Percentiles rank a stretch among this genome's conserved stretches.
Conservation (phyloP, 1,140 invertebrate species). For the Brachionus calyciflorus region DNA sequence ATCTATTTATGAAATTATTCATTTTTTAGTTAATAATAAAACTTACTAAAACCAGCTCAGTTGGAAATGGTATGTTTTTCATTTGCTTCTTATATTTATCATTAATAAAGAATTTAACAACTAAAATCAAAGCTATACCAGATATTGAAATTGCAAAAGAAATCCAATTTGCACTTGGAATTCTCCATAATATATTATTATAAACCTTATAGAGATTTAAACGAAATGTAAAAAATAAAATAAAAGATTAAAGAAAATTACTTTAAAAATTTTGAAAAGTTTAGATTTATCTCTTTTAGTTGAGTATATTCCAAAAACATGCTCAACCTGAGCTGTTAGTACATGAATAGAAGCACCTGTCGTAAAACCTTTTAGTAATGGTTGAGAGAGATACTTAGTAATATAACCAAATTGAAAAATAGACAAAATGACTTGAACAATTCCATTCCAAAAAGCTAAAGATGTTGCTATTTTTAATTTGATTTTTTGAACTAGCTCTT, state of each 20-base stretch:
- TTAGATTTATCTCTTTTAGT: neutral
- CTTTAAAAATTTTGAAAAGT: neutral
- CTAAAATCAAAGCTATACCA: constrained; percentile 69
- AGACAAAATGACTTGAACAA: constrained; percentile 33
- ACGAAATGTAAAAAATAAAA: no score
- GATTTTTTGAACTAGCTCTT: neutral
- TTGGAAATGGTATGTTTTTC: constrained; percentile 71
- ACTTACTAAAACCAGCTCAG: constrained; percentile 75
- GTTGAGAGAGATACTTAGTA: constrained; percentile 23
- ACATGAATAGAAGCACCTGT: constrained; percentile 22
- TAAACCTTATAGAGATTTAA: no score
- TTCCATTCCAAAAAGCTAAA: constrained; percentile 37
- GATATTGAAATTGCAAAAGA: constrained; percentile 68
- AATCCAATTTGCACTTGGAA: constrained; percentile 48
- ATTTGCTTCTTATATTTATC: constrained; percentile 71
- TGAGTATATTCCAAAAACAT: constrained; percentile 26
- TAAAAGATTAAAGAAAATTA: neutral
- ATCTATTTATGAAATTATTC: neutral
- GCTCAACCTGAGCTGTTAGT: constrained; percentile 29
- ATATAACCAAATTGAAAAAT: constrained; percentile 44
- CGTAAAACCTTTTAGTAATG: constrained; percentile 46
- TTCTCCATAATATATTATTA: neutral
- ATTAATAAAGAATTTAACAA: constrained; percentile 78
- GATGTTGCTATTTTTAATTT: constrained; percentile 19
- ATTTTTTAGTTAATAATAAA: neutral